Percentiles rank a stretch among this genome's conserved stretches.
These are phyloP conservation scores for Watsonalla binaria DNA, from an alignment of 2,888 invertebrate species.

Conservation along the genomic window DNA sequence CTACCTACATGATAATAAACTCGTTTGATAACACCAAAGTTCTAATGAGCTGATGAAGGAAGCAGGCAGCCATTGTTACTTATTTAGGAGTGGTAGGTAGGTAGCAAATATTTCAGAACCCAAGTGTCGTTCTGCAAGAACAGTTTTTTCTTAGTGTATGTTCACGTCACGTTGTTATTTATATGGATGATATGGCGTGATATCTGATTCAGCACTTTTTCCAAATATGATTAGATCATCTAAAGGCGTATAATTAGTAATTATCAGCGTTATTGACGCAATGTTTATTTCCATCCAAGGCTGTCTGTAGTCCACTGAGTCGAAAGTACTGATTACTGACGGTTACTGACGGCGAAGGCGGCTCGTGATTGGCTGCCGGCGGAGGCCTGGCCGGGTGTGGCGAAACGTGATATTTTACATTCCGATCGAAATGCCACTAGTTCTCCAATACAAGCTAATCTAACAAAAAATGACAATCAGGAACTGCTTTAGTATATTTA, in stretches of 20 bases:
- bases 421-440: conserved; percentile 37
- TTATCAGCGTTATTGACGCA: conserved; percentile 43
- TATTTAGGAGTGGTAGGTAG: too few species aligned
- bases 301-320: conserved; percentile 56
- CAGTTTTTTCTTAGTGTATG: too few species aligned
- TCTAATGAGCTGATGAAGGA: too few species aligned
- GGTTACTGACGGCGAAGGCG: conserved; percentile 53
- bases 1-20: too few species aligned
- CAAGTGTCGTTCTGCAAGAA: too few species aligned
- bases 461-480: conserved; percentile 37
- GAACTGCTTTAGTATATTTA: conserved; percentile 18
- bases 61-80: too few species aligned
- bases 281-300: conserved; percentile 58
- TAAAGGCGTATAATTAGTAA: conserved; percentile 12
- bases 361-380: conserved; percentile 53
- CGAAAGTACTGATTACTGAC: conserved; percentile 58
- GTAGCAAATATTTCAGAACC: too few species aligned
- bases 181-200: not conserved
- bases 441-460: conserved; percentile 28
- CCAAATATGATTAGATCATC: conserved; percentile 6
- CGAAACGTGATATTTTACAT: conserved; percentile 49
- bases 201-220: conserved; percentile 8
- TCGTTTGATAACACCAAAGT: too few species aligned
- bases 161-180: not conserved
- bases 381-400: conserved; percentile 75